Evolutionary conservation across 1,140 invertebrate genomes (phyloP).

Genomic region (Ceratina japonica): DNA sequence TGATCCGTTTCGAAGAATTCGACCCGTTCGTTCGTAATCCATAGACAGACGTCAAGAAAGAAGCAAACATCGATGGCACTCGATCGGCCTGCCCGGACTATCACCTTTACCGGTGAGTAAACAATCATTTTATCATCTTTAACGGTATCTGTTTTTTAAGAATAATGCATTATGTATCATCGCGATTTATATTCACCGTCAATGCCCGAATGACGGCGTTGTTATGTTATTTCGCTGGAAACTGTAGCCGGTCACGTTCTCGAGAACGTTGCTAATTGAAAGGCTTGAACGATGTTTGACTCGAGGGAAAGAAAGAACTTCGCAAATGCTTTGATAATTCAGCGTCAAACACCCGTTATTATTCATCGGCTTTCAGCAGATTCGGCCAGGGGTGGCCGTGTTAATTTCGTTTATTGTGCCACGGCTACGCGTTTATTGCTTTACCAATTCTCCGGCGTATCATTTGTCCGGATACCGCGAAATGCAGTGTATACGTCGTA

Average conservation of each 20-base stretch:
- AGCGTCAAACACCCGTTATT: not conserved
- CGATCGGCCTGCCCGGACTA: not conserved
- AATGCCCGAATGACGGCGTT: no score
- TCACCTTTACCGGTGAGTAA: not conserved
- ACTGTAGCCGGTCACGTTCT: no score
- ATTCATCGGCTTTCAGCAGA: slow-evolving; percentile 3
- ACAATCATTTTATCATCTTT: not conserved
- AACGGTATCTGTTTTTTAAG: no score
- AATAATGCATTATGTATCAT: not conserved
- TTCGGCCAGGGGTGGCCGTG: not conserved
- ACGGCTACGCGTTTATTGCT: slow-evolving; percentile 31
- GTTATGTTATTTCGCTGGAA: no score
- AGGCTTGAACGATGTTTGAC: no score
- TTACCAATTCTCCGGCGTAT: slow-evolving; percentile 20
- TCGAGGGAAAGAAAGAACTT: no score
- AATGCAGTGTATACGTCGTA: slow-evolving; percentile 8
- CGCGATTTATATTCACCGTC: no score
- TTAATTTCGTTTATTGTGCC: slow-evolving; percentile 37
- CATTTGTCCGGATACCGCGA: slow-evolving; percentile 13
- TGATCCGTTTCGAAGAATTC: not conserved
- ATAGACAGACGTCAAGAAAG: not conserved
- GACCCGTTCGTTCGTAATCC: not conserved
- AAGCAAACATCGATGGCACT: slow-evolving; percentile 1
- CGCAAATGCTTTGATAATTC: not conserved
- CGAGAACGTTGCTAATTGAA: no score